Evolutionary conservation across 2,888 invertebrate species (phyloP).

Genomic region (Siphlonurus alternatus): DNA sequence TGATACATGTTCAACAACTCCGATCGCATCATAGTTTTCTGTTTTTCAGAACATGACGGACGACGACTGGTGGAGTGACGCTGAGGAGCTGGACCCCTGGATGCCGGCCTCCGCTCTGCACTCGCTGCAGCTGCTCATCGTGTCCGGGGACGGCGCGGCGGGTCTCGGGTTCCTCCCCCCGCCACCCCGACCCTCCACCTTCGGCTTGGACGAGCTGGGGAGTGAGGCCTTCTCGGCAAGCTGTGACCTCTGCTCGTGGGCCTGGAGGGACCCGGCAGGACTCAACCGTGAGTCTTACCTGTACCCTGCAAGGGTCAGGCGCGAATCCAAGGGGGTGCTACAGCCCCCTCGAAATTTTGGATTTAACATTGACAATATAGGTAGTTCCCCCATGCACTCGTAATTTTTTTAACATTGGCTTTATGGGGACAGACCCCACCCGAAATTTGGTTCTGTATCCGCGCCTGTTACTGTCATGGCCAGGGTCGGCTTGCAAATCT

Average conservation of each 20-base stretch:
- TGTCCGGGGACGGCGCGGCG: background rate
- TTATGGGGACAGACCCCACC: too few species aligned
- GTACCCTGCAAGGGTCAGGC: too few species aligned
- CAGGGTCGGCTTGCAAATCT: too few species aligned
- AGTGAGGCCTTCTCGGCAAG: constrained; percentile 27
- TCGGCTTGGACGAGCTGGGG: background rate
- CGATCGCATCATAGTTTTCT: too few species aligned
- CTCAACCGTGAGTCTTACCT: background rate
- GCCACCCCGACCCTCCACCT: background rate
- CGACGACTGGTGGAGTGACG: background rate
- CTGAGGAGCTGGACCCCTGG: background rate
- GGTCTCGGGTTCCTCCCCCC: background rate
- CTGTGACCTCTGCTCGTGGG: constrained; percentile 58
- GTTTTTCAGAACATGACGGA: background rate
- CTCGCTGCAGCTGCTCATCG: background rate
- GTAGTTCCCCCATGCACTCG: too few species aligned
- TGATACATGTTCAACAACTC: too few species aligned
- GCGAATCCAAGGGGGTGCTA: too few species aligned
- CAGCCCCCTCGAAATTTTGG: too few species aligned
- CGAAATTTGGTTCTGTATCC: too few species aligned
- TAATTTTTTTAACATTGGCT: too few species aligned
- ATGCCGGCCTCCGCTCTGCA: background rate
- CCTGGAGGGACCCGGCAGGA: constrained; percentile 35
- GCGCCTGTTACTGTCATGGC: too few species aligned
- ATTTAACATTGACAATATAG: too few species aligned